Base-by-base conservation (phyloP, 2,888 invertebrate genomes). In the Bellardia pandia region DNA sequence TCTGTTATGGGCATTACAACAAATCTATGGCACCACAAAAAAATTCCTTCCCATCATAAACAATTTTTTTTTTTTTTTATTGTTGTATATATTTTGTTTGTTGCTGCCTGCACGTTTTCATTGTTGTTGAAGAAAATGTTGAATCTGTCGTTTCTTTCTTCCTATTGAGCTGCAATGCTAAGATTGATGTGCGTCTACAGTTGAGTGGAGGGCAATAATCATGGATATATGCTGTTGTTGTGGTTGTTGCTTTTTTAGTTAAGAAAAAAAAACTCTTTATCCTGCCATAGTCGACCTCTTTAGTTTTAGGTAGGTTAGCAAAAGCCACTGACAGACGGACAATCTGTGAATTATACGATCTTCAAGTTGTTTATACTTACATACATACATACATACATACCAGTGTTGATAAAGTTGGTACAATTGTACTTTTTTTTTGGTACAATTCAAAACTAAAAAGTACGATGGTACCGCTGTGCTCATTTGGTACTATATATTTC, bases 171-270 rank as follows among this genome's bases (percentile, higher is more conserved):
- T 81, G 81, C 78, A 87, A 75, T 82, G 64, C 42, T 69, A 85
- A 87, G 87, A 87, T 87, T 87, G 87, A 87, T 87, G 87, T 87
- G 87, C 81, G 81, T 87, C 87, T 82, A 78, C 81, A 81, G 78
- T 76, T 87, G 85, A 85, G 87, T 85, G 60, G 78, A 87, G 85
- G 82, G 81, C 85, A 85, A 85, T 85, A 87, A 87, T 87, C 85
- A 85, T 85, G 72, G 66, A 11, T 51, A 77, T 74, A 6, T n/a
- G 58, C 72, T 66, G 14, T 23, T 66, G 58, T 74, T 62, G 16
- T 14, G 16, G 23, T 60, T 60, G 23, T 42, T 33, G 33, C 51
- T 14, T 60, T 68, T 30, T 60, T 13, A 13, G 11, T 4, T 30
- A 23, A 68, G 33, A 33, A 48, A 66, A 40, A 53, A 71, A 68